Conservation (phyloP, 2,888 invertebrate genomes). For the Zygothrica quintamaculata region DNA sequence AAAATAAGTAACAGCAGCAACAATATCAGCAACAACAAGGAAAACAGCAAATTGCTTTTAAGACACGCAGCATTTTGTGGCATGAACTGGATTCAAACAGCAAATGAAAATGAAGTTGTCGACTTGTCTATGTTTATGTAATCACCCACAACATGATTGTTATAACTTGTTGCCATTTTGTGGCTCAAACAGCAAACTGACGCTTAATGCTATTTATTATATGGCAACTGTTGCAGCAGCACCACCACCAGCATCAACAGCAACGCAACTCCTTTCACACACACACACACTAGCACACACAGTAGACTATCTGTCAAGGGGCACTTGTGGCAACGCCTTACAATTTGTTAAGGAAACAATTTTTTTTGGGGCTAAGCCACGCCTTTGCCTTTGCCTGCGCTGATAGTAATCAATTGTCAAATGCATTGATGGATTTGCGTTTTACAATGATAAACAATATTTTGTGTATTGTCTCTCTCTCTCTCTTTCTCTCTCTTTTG, state of each 20-base stretch:
- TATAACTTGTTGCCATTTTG: slow-evolving; percentile 44
- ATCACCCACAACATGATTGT: slow-evolving; percentile 79
- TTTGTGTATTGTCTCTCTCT: slow-evolving; percentile 23
- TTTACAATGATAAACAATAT: slow-evolving; percentile 68
- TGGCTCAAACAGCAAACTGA: no score
- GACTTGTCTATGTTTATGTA: slow-evolving; percentile 69
- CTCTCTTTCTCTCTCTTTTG: slow-evolving; percentile 10
- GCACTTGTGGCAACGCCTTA: slow-evolving; percentile 52
- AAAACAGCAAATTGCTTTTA: slow-evolving; percentile 74
- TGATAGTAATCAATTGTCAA: slow-evolving; percentile 67
- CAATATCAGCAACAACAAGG: slow-evolving; percentile 25
- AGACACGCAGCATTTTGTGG: slow-evolving; percentile 42
- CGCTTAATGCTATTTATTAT: slow-evolving; percentile 59
- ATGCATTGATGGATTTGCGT: slow-evolving; percentile 64
- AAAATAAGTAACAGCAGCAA: slow-evolving; percentile 3
- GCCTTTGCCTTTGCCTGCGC: no score
- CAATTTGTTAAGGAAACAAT: no score
- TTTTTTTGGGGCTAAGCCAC: slow-evolving; percentile 37
- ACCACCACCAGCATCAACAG: no score
- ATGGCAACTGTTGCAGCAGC: slow-evolving; percentile 11
- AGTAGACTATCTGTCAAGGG: slow-evolving; percentile 28
- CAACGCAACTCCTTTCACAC: slow-evolving; percentile 49
- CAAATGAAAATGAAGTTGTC: slow-evolving; percentile 77
- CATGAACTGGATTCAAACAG: slow-evolving; percentile 14
- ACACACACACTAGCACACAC: no score